Evolutionary conservation across 2,113 vertebrate species (phyloP).

Genomic region (Aviceda subcristata): DNA sequence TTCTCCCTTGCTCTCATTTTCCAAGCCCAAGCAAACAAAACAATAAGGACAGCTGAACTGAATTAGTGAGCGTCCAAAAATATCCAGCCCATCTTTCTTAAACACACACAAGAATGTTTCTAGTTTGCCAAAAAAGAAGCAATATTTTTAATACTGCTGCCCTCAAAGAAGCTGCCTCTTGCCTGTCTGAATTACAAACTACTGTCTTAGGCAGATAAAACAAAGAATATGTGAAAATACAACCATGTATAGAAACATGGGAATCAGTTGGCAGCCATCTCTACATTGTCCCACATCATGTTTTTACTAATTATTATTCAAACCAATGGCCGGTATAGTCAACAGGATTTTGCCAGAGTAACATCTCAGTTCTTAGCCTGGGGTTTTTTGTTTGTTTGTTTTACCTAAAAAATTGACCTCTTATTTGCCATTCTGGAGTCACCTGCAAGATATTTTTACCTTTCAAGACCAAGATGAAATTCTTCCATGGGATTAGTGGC

Average conservation of each 20-base stretch:
- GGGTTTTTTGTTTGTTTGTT: neutral
- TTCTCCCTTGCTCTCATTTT: neutral
- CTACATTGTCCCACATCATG: neutral
- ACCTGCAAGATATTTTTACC: neutral
- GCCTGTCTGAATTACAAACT: slow-evolving; percentile 35
- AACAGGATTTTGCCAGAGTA: neutral
- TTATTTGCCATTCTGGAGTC: neutral
- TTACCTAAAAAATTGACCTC: neutral
- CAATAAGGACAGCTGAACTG: slow-evolving; percentile 44
- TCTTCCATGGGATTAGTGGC: neutral
- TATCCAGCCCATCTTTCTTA: slow-evolving; percentile 37
- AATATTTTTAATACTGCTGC: slow-evolving; percentile 34
- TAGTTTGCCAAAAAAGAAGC: slow-evolving; percentile 30
- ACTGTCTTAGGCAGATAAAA: slow-evolving; percentile 3
- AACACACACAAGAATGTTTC: slow-evolving; percentile 20
- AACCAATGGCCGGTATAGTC: neutral
- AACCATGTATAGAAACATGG: rapidly evolving
- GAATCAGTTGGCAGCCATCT: neutral
- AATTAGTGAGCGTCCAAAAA: slow-evolving; percentile 50
- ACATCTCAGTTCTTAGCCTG: neutral
- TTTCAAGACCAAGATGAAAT: neutral
- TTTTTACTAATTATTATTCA: neutral
- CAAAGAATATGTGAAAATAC: neutral
- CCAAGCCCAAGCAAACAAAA: slow-evolving; percentile 12
- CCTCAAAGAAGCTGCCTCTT: slow-evolving; percentile 28